Evolutionary conservation across 2,888 invertebrate species (phyloP).

Genomic region (Rotaria macrura): DNA sequence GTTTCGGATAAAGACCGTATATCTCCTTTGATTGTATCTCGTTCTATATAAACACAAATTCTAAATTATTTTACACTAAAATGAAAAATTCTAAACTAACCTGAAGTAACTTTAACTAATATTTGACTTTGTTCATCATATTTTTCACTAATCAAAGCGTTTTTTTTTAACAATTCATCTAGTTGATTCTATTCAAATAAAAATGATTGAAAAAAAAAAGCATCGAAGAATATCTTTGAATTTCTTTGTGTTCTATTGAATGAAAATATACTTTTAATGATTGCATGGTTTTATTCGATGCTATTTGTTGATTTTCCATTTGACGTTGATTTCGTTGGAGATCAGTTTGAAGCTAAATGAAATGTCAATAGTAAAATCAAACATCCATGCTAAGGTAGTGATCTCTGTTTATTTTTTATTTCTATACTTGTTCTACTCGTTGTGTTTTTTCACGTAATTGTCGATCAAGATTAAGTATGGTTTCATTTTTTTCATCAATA

Average conservation of each 20-base stretch:
- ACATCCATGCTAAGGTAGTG: no score
- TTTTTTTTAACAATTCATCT: background rate
- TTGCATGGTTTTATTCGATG: background rate
- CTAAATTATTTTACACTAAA: no score
- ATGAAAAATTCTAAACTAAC: background rate
- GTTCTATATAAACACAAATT: background rate
- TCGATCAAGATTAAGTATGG: background rate
- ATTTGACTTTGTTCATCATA: background rate
- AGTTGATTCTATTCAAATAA: background rate
- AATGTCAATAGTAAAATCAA: no score
- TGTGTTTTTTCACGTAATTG: background rate
- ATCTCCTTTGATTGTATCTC: background rate
- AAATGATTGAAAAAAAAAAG: background rate
- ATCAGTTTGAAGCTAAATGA: background rate
- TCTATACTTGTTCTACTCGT: background rate
- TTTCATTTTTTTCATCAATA: background rate
- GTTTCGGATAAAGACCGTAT: background rate
- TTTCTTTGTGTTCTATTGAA: background rate
- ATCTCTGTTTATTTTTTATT: no score
- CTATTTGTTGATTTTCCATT: background rate
- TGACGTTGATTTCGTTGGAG: background rate
- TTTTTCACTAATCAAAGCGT: background rate
- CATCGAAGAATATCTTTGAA: no score
- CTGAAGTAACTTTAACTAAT: background rate
- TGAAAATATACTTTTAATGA: background rate